These are phyloP conservation scores for Odontothrips loti DNA, from an alignment of 2,888 invertebrate genomes.

Conservation along the genomic window DNA sequence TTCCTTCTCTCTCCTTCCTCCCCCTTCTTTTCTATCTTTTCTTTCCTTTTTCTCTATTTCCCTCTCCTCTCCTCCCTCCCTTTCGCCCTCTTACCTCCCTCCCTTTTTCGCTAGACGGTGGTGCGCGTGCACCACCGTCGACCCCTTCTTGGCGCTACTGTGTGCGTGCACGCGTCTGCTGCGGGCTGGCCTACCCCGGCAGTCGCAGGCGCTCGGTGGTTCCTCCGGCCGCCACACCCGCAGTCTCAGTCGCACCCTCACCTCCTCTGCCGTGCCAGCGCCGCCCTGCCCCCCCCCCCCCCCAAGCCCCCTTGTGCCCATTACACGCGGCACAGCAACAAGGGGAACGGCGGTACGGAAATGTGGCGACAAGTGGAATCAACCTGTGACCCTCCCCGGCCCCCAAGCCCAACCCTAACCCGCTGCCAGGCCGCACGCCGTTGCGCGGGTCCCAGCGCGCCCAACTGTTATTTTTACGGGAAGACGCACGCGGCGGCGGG, in stretches of 20 bases:
- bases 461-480: conserved; percentile 19
- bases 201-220: background rate
- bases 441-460: background rate
- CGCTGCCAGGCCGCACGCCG: background rate
- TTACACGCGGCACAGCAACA: background rate
- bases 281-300: background rate
- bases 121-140: too few species aligned
- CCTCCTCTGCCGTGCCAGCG: background rate
- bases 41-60: too few species aligned
- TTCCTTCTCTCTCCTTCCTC: too few species aligned
- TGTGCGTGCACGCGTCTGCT: background rate
- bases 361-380: background rate
- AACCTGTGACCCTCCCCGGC: background rate
- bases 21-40: too few species aligned
- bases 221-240: background rate
- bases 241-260: background rate
- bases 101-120: too few species aligned
- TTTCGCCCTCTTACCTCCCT: too few species aligned
- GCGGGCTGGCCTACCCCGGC: background rate
- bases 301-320: background rate
- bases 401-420: background rate
- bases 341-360: too few species aligned
- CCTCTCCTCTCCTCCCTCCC: too few species aligned
- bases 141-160: too few species aligned
- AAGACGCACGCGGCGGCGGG: background rate